Evolutionary conservation across 2,888 invertebrate genomes (phyloP).

Genomic region (Cantharis flavilabris): DNA sequence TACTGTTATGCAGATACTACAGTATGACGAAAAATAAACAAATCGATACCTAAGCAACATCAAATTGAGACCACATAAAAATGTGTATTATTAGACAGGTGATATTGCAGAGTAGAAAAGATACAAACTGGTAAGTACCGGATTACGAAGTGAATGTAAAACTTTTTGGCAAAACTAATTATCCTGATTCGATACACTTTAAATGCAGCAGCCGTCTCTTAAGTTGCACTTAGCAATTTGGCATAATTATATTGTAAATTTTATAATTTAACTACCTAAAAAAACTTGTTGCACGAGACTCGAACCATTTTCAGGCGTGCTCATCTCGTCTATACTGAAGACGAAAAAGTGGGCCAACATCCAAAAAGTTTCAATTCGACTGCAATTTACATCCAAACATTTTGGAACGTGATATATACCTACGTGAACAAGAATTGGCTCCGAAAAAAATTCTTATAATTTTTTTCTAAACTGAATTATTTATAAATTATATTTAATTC

Average conservation of each 20-base stretch:
- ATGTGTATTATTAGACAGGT: conserved; percentile 12
- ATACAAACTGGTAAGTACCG: not conserved
- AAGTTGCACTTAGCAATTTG: not conserved
- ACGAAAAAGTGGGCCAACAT: not conserved
- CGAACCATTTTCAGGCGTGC: not conserved
- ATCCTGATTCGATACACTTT: not conserved
- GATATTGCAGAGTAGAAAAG: conserved; percentile 1
- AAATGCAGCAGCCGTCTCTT: not conserved
- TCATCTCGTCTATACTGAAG: not conserved
- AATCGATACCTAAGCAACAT: conserved; percentile 12
- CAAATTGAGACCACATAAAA: conserved; percentile 2
- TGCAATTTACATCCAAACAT: not conserved
- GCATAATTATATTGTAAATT: not conserved
- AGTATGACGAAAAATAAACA: conserved; percentile 8
- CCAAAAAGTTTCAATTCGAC: not conserved
- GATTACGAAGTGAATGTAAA: not conserved
- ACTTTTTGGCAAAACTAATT: not conserved
- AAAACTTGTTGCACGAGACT: not conserved
- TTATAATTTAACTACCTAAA: not conserved
- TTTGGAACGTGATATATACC: not conserved
- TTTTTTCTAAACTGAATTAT: too few species aligned
- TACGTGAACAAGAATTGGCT: not conserved
- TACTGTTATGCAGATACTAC: conserved; percentile 4
- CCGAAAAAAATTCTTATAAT: too few species aligned
- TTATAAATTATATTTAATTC: too few species aligned